These are phyloP conservation scores for Rhinolophus sinicus DNA, from an alignment of 2,113 vertebrate species.

Conservation along the genomic window DNA sequence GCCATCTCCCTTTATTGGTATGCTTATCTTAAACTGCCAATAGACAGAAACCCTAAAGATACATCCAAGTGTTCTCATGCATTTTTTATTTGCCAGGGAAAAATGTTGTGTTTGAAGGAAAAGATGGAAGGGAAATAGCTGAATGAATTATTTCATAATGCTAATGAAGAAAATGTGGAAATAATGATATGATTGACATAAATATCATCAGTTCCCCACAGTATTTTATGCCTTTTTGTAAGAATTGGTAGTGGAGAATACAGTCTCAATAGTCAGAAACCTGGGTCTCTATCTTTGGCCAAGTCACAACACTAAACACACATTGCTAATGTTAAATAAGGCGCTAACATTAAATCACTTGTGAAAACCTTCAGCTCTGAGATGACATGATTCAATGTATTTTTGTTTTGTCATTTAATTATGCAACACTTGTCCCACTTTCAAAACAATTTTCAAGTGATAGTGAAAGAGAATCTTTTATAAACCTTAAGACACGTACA, in stretches of 20 bases:
- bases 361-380: not conserved
- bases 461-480: not conserved
- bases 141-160: constrained; percentile 28
- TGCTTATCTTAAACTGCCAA: constrained; percentile 58
- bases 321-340: not conserved
- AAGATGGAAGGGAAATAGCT: not conserved
- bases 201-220: not conserved
- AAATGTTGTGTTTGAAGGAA: not conserved
- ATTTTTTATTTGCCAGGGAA: constrained; percentile 14
- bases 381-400: not conserved
- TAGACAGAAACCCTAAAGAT: constrained; percentile 21
- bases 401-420: constrained; percentile 50
- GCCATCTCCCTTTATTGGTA: not conserved
- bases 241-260: not conserved
- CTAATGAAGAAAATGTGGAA: constrained; percentile 51
- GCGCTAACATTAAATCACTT: not conserved
- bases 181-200: not conserved
- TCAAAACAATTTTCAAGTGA: not conserved
- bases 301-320: not conserved
- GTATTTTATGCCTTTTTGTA: not conserved
- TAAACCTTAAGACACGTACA: not conserved
- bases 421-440: not conserved
- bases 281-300: not conserved
- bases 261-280: not conserved
- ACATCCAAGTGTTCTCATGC: not conserved